A percentile compares a stretch with the other conserved stretches of the same genome.
Conservation (phyloP, 2,113 vertebrate genomes). For the Eurystomus gularis region DNA sequence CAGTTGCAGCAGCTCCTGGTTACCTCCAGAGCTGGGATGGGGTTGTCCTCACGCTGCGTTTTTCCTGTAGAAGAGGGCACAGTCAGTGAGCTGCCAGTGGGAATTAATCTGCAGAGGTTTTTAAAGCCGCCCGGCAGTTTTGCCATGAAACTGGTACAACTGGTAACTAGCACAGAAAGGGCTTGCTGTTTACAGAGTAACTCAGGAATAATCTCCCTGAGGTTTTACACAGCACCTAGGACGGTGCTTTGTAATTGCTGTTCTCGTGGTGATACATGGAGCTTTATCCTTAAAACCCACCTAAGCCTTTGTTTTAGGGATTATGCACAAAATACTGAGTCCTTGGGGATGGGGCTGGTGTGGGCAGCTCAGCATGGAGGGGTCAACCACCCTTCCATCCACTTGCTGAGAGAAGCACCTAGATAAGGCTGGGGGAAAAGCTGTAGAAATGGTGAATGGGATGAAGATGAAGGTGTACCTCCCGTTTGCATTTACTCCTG, state of each 20-base stretch:
- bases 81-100: not conserved
- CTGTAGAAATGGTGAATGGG: not conserved
- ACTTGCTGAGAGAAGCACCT: not conserved
- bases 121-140: not conserved
- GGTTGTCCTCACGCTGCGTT: not conserved
- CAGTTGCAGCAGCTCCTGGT: not conserved
- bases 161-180: not conserved
- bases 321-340: not conserved
- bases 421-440: not conserved
- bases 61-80: not conserved
- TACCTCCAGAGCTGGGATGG: not conserved
- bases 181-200: not conserved
- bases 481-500: not conserved
- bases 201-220: not conserved
- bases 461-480: not conserved
- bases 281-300: not conserved
- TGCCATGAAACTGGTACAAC: not conserved
- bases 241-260: not conserved
- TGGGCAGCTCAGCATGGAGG: not conserved
- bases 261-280: not conserved
- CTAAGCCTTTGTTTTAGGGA: not conserved
- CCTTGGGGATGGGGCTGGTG: not conserved
- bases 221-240: not conserved
- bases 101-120: not conserved
- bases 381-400: not conserved